Evolutionary conservation across 2,888 invertebrate species (phyloP), one percentile per base, ranked within the genome.

Genomic region (Atethmia centrago): DNA sequence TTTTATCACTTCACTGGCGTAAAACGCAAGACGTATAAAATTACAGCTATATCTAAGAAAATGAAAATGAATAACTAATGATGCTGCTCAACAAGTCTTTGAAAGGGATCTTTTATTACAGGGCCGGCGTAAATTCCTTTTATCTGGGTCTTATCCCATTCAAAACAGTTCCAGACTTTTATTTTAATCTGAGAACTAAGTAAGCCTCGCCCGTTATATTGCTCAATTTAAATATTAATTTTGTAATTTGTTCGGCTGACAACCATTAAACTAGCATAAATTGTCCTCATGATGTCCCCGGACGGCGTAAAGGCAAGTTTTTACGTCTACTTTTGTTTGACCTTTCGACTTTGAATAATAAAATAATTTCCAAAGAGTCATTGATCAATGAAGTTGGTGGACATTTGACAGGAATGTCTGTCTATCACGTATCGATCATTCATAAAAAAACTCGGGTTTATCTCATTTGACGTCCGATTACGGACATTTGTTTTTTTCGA

Each of bases 31-130:
- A 80, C 77, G 86, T 88, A 86, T 91, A 91, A 93, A 92, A 93
- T 94, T 92, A 92, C 88, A 87, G 88, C 85, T 86, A 87, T 92
- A 92, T 92, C 91, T 90, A 91, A 87, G 91, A 89, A 93, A 92
- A 94, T 93, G 90, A 93, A 93, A 93, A 94, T 95, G 93, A 94
- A 95, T 95, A 93, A 92, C 91, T 93, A 94, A 95, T 94, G 93
- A 93, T 87, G 88, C 84, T 87, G 89, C 91, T 92, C 92, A 92
- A 93, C 92, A 94, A 93, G 93, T 93, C 92, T 91, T 88, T 89
- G 87, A 90, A 90, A 90, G 87, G 89, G 89, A 89, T 89, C 89
- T 92, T 94, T 94, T 94, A 94, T 93, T 93, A 88, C 89, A 66
- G 79, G 79, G 77, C 86, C 83, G 79, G 85, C 78, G 75, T 53